Percentiles rank a stretch among this genome's conserved stretches.
phyloP scores from a whole-genome alignment of 2,797 vertebrate species.

The Leptatherina wallacei region DNA sequence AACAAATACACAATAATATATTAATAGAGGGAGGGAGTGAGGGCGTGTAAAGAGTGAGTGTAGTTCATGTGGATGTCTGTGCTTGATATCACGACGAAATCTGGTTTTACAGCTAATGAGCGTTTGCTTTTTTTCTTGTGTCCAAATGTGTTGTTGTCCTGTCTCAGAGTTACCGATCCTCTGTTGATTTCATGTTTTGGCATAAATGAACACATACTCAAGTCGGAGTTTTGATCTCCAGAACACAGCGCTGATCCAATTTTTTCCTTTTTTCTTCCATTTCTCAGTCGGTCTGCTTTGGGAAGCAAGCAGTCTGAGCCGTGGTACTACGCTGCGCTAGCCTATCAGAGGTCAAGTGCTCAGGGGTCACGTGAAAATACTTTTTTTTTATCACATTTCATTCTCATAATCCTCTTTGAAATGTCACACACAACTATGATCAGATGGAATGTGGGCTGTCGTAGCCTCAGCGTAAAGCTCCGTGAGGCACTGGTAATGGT shows the following conservation, averaged over 20 bases:
- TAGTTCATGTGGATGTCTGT: slow-evolving; percentile 2
- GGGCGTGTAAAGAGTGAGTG: slow-evolving; percentile 29
- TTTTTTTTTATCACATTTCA: slow-evolving; percentile 81
- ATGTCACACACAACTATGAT: slow-evolving; percentile 80
- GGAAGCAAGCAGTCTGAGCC: slow-evolving; percentile 40
- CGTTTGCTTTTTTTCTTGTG: slow-evolving; percentile 15
- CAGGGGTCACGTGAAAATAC: slow-evolving; percentile 79
- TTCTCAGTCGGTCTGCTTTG: slow-evolving; percentile 17
- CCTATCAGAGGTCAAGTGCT: slow-evolving; percentile 74
- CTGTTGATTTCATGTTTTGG: slow-evolving; percentile 14
- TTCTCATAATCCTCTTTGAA: slow-evolving; percentile 80
- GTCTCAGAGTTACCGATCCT: background rate
- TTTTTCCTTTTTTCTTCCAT: background rate
- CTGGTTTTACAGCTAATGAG: slow-evolving; percentile 27
- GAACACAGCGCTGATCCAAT: slow-evolving; percentile 12
- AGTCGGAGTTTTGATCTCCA: slow-evolving; percentile 22
- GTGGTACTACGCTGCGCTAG: slow-evolving; percentile 32
- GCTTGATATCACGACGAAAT: slow-evolving; percentile 25
- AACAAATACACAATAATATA: slow-evolving; percentile 74
- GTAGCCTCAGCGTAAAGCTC: slow-evolving; percentile 40
- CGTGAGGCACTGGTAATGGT: slow-evolving; percentile 23
- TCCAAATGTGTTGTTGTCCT: slow-evolving; percentile 3
- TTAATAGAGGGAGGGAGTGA: slow-evolving; percentile 43
- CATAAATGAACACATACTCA: slow-evolving; percentile 2
- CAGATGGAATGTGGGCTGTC: slow-evolving; percentile 74